These are phyloP conservation scores for Sebastes schlegelii DNA, from an alignment of 2,113 vertebrate species.

Conservation along the genomic window DNA sequence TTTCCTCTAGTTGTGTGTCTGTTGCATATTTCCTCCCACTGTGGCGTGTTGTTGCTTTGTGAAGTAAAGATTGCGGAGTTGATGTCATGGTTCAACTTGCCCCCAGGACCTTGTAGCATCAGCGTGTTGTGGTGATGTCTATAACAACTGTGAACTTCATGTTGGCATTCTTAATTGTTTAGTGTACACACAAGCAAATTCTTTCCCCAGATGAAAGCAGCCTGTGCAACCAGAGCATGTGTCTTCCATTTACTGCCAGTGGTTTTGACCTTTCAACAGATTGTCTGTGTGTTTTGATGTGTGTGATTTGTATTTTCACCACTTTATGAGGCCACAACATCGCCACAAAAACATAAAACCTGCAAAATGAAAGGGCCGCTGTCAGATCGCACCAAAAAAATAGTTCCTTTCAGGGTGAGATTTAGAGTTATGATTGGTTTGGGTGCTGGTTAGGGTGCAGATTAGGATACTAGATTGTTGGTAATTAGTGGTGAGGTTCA, in stretches of 20 bases:
- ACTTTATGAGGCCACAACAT: conserved; percentile 36
- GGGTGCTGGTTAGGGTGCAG: not conserved
- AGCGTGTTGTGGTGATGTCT: conserved; percentile 32
- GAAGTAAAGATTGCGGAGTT: conserved; percentile 22
- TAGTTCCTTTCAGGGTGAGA: conserved; percentile 7
- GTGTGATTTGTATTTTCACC: conserved; percentile 55
- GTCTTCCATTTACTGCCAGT: conserved; percentile 66
- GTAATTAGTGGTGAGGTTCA: conserved; percentile 1
- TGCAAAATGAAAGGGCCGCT: not conserved
- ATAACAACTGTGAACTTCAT: conserved; percentile 55
- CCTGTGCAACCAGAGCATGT: conserved; percentile 47
- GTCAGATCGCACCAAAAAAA: not conserved
- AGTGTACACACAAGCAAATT: conserved; percentile 65
- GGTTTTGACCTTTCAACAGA: conserved; percentile 75
- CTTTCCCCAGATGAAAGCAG: conserved; percentile 64
- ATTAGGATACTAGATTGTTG: conserved; percentile 22
- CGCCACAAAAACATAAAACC: conserved; percentile 22
- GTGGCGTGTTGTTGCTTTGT: not conserved
- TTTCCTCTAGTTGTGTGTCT: not conserved
- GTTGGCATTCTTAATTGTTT: conserved; percentile 58
- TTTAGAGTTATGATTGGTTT: conserved; percentile 18
- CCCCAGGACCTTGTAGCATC: conserved; percentile 11
- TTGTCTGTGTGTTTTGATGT: conserved; percentile 63
- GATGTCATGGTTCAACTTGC: not conserved
- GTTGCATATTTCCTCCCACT: not conserved